Evolutionary conservation across 2,113 vertebrate genomes (phyloP).

Genomic region (Alligator sinensis): DNA sequence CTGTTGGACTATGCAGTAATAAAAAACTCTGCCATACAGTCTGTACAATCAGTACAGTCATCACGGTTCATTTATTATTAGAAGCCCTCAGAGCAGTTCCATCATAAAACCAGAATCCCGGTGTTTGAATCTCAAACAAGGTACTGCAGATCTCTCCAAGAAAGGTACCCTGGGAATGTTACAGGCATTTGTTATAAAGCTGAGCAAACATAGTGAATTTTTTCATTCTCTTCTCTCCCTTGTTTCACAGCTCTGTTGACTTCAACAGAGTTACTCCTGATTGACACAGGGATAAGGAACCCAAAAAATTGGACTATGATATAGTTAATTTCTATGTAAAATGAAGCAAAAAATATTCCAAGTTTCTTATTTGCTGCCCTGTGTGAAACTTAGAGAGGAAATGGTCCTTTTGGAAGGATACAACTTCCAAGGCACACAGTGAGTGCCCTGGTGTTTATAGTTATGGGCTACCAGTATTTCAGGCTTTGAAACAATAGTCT

Average conservation of each 20-base stretch:
- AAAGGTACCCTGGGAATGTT: constrained; percentile 30
- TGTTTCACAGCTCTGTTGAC: background rate
- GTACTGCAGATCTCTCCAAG: constrained; percentile 16
- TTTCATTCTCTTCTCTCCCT: background rate
- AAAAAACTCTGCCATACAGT: constrained; percentile 5
- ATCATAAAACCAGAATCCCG: constrained; percentile 14
- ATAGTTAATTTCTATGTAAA: background rate
- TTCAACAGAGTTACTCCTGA: background rate
- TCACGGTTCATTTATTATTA: constrained; percentile 18
- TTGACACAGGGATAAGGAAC: background rate
- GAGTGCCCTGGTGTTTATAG: background rate
- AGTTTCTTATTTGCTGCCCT: background rate
- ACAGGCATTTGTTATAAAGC: background rate
- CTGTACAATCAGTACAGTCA: background rate
- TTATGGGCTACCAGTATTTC: background rate
- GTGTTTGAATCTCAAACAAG: constrained; percentile 23
- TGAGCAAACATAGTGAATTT: background rate
- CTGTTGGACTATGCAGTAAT: constrained; percentile 28
- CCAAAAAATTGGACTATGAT: background rate
- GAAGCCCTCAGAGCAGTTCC: constrained; percentile 41
- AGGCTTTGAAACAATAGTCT: background rate
- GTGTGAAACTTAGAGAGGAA: background rate
- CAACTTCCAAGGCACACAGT: background rate
- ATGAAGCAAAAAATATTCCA: background rate
- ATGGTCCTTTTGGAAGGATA: background rate